These are phyloP conservation scores for Lasioglossum malachurum DNA, from an alignment of 2,888 invertebrate species.

Conservation along the genomic window DNA sequence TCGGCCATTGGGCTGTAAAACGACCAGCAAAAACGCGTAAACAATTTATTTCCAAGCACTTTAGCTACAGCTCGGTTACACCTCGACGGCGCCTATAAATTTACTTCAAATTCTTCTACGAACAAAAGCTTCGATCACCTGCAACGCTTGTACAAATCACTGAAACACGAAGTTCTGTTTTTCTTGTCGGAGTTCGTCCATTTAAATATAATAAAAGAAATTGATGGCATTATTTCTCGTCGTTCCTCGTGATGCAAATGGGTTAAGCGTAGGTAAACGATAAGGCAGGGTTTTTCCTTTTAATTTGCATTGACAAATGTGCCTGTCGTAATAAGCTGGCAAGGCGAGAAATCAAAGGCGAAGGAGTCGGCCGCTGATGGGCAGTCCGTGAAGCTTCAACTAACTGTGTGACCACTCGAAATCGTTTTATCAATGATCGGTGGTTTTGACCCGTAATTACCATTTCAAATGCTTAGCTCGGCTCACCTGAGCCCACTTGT, in stretches of 20 bases:
- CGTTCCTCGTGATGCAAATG: not conserved
- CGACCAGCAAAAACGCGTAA: slow-evolving; percentile 28
- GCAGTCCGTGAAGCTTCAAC: slow-evolving; percentile 60
- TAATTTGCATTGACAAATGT: slow-evolving; percentile 9
- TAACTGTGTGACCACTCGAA: slow-evolving; percentile 72
- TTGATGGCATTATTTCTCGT: not conserved
- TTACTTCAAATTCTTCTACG: not conserved
- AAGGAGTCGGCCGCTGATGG: slow-evolving; percentile 24
- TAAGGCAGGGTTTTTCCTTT: not conserved
- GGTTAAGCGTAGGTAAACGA: not conserved
- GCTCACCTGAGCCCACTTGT: slow-evolving; percentile 76
- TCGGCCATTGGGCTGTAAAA: slow-evolving; percentile 67
- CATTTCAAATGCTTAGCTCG: slow-evolving; percentile 83
- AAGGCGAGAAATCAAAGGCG: not conserved
- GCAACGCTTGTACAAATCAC: not conserved
- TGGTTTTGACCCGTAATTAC: slow-evolving; percentile 79
- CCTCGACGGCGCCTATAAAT: slow-evolving; percentile 22
- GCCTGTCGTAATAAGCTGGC: slow-evolving; percentile 15
- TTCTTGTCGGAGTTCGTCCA: not conserved
- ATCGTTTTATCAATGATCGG: slow-evolving; percentile 79
- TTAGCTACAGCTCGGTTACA: not conserved
- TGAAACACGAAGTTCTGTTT: not conserved
- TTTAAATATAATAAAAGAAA: not conserved
- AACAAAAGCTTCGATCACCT: not conserved
- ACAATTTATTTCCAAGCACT: slow-evolving; percentile 34